Base-by-base conservation (phyloP, 2,113 vertebrate genomes). In the Crotalus tigris region DNA sequence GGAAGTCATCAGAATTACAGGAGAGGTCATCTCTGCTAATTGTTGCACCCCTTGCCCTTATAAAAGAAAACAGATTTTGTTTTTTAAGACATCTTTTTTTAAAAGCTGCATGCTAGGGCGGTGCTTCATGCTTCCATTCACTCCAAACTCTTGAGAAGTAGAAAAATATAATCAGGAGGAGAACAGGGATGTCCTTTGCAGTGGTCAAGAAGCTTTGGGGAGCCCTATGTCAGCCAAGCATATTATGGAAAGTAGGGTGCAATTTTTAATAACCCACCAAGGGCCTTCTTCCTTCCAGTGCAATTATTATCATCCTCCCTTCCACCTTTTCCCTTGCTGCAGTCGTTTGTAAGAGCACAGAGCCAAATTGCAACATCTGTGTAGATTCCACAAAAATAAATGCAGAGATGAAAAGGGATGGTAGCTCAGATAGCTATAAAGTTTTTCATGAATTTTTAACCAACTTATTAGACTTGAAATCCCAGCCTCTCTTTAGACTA, bases 1-100 rank as follows among this genome's bases (percentile, higher is more conserved):
- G 4, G 64, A 87, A 19, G 87, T 94, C 94, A 93, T 93, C 88
- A 93, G 61, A 91, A 95, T 94, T 93, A 94, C 75, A 46, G 69
- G 54, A 53, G 44, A 93, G 81, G 7, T 94, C 1, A 0, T 26
- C 12, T 19, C 88, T 88, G 59, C 54, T 90, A 55, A 59, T 21
- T 95, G 93, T 94, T 85, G 64, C 29, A 8, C 33, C 93, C 90
- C 85, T 93, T 93, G 92, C 46, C 64, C 92, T 85, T 91, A 64
- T 1, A 91, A 91, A 93, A 85, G 94, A 94, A 86, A 90, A 33
- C 92, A 8, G 11, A 23, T 90, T 26, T 91, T 26, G 53, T 81
- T n/a, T n/a, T 44, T 51, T 7, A 46, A 87, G 49, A 87, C 24
- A 86, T 24, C 21, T 10, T 46, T 26, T 49, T 85, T 23, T 26